Evolutionary conservation across 2,797 vertebrate species (phyloP).

Genomic region (Mormyrops attenuatus): DNA sequence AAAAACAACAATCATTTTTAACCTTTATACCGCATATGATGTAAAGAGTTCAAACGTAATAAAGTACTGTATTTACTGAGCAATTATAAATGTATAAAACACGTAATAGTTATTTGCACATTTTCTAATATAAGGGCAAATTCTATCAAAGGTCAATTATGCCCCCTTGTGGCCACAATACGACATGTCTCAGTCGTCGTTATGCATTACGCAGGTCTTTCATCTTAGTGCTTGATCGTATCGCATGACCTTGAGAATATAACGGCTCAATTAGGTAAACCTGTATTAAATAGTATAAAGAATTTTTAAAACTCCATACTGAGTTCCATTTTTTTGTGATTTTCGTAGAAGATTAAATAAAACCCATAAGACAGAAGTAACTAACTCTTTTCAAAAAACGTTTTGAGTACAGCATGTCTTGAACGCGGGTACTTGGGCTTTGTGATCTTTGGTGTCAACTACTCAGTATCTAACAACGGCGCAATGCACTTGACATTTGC

Average conservation of each 20-base stretch:
- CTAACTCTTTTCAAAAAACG: background rate
- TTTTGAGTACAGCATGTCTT: background rate
- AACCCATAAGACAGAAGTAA: background rate
- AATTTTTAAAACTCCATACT: background rate
- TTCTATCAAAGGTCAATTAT: background rate
- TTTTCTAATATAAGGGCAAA: background rate
- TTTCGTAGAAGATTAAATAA: background rate
- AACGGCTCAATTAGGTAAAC: background rate
- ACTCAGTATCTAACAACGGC: background rate
- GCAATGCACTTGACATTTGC: background rate
- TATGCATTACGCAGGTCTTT: background rate
- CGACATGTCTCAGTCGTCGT: background rate
- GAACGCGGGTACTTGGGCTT: background rate
- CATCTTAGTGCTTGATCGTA: background rate
- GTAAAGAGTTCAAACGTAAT: background rate
- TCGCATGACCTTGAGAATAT: background rate
- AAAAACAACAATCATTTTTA: background rate
- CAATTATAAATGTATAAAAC: background rate
- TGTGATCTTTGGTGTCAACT: background rate
- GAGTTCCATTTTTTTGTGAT: background rate
- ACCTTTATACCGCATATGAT: background rate
- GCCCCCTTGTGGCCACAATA: background rate
- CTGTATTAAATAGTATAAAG: background rate
- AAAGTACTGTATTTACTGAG: background rate
- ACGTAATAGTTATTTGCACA: background rate